These are phyloP conservation scores for Ciconia maguari DNA, from an alignment of 2,113 vertebrate genomes.

Conservation along the genomic window DNA sequence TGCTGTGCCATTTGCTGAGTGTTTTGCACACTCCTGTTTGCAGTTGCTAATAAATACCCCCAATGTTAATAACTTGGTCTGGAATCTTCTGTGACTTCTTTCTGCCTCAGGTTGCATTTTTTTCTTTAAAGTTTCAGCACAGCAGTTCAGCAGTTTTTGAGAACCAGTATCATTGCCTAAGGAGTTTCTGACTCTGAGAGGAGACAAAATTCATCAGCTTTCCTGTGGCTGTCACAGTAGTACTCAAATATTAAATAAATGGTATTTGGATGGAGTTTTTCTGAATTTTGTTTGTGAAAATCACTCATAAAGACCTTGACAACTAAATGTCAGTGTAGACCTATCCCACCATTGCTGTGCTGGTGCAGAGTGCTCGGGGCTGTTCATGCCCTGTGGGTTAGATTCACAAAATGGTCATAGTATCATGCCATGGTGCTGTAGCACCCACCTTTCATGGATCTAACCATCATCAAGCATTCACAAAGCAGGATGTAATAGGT, in stretches of 20 bases:
- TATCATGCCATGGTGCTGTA: background rate
- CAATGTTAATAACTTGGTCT: background rate
- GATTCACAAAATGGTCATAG: background rate
- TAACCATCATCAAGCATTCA: background rate
- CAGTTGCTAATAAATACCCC: background rate
- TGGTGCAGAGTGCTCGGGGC: background rate
- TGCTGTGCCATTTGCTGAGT: rapidly evolving
- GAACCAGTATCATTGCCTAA: background rate
- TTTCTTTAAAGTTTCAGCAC: slow-evolving; percentile 2
- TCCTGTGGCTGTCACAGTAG: background rate
- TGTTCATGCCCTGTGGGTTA: background rate
- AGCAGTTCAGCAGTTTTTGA: slow-evolving; percentile 28
- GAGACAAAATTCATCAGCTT: background rate
- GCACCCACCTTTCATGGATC: background rate
- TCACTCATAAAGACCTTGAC: background rate
- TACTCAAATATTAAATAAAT: background rate
- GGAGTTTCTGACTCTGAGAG: background rate
- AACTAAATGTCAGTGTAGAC: background rate
- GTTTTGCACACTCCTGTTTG: background rate
- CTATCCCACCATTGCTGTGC: background rate
- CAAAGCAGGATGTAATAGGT: background rate
- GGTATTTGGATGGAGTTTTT: background rate
- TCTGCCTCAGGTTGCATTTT: background rate
- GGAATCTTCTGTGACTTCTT: slow-evolving; percentile 3
- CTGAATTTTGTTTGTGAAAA: background rate